These are phyloP conservation scores for Heliconius hortense DNA, from an alignment of 2,888 invertebrate species.

Conservation along the genomic window DNA sequence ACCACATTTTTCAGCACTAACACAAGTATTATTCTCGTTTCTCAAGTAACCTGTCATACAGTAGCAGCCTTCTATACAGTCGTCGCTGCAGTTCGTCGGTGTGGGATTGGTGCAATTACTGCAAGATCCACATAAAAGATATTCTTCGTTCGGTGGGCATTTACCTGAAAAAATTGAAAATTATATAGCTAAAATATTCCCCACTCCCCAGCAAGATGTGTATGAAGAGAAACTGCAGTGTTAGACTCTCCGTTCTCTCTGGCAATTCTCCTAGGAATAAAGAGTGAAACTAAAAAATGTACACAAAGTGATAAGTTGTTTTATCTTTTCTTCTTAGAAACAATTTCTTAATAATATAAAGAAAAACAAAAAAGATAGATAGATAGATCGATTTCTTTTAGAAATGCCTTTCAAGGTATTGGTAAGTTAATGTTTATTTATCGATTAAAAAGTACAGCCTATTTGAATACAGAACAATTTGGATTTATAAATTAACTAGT, in stretches of 20 bases:
- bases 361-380: too few species aligned
- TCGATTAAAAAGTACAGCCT: too few species aligned
- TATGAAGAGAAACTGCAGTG: background rate
- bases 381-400: too few species aligned
- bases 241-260: background rate
- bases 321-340: too few species aligned
- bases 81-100: conserved; percentile 57
- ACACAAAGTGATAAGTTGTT: too few species aligned
- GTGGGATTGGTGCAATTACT: conserved; percentile 64
- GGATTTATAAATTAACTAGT: too few species aligned
- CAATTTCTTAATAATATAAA: too few species aligned
- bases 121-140: conserved; percentile 67
- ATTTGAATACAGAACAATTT: too few species aligned
- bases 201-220: background rate
- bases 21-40: conserved; percentile 67
- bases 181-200: background rate
- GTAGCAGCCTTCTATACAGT: conserved; percentile 73
- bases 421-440: too few species aligned
- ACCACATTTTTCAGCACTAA: conserved; percentile 64
- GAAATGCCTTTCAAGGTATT: too few species aligned
- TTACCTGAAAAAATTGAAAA: conserved; percentile 49
- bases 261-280: background rate
- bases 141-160: conserved; percentile 72
- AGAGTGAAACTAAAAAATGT: too few species aligned
- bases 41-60: conserved; percentile 68